Base-by-base conservation (phyloP, 2,113 vertebrate genomes). In the Neolamprologus devosi region DNA sequence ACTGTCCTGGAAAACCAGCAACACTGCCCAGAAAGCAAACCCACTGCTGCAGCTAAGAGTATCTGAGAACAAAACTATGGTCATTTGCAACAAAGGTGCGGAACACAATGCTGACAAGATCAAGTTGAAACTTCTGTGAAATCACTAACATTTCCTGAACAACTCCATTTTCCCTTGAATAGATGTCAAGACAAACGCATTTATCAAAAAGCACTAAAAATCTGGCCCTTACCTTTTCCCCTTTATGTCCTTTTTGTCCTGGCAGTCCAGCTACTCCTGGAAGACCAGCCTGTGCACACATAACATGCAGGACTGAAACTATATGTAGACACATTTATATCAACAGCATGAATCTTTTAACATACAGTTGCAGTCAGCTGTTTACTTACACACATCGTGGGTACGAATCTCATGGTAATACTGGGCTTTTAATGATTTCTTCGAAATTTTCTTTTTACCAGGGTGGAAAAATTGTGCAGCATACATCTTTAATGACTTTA, bases 161-260 rank as follows among this genome's bases (percentile, higher is more conserved):
- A 58, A 33, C 17, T 51, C 26, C 3, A 30, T 78, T 49, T 78
- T 12, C 26, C 45, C 26, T 30, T 78, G 42, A 49, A 47, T 28
- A 75, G 42, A 75, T 47, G 23, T 51, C 42, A 51, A 78, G 70
- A 19, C 26, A 51, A 51, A 78, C 2, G 4, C 8, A 57, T 54
- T 19, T 21, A 79, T 58, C 30, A 88, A 8, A n/a, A 92, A 28
- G 26, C 6, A 8, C 42, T 28, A 53, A 45, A 84, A 79, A 14
- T 51, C 5, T 10, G 11, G 17, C 51, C 3, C 58, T n/a, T 92
- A 80, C 98, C 97, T 94, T 97, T 82, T 97, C 95, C 91, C 97
- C 97, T 96, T 95, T 96, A 16, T 96, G 90, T 12, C 97, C 97
- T 85, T 97, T 98, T 57, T 95, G 94, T 84, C 97, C 97, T 45